Percentiles rank a stretch among this genome's conserved stretches.
phyloP scores from a whole-genome alignment of 2,888 invertebrate genomes.

The Alentia gelatinosa region DNA sequence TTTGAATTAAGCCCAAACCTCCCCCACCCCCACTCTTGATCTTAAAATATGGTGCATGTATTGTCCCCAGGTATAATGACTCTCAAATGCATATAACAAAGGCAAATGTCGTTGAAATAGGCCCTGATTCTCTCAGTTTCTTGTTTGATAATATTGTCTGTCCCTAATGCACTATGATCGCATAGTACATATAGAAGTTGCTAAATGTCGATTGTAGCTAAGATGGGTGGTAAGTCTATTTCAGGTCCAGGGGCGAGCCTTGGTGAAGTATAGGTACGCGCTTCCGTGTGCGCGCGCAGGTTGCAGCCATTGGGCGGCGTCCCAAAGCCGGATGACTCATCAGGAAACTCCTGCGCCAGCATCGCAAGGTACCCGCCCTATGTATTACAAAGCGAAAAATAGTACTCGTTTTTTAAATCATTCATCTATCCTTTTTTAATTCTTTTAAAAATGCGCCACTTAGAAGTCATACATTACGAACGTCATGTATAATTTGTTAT shows the following conservation, averaged over 20 bases:
- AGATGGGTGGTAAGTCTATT: neutral
- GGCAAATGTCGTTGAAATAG: too few relatives aligned
- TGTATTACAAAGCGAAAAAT: neutral
- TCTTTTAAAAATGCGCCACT: neutral
- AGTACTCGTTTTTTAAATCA: neutral
- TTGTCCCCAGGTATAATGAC: too few relatives aligned
- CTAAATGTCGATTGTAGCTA: neutral
- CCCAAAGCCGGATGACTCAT: neutral
- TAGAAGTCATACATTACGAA: neutral
- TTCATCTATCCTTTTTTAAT: neutral
- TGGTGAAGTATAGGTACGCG: neutral
- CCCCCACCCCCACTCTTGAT: too few relatives aligned
- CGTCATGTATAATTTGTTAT: neutral
- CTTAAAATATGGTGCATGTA: too few relatives aligned
- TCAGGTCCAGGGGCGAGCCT: neutral
- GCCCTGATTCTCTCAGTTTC: too few relatives aligned
- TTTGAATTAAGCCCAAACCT: too few relatives aligned
- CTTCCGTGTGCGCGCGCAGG: neutral
- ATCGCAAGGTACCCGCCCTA: neutral
- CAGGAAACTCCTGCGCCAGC: neutral
- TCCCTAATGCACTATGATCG: too few relatives aligned
- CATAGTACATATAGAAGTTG: too few relatives aligned
- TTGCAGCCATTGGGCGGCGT: neutral
- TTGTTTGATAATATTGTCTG: too few relatives aligned
- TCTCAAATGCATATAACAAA: too few relatives aligned